A percentile compares a stretch with the other conserved stretches of the same genome.
Evolutionary conservation across 2,113 vertebrate species (phyloP).

Genomic region (Cervus canadensis): DNA sequence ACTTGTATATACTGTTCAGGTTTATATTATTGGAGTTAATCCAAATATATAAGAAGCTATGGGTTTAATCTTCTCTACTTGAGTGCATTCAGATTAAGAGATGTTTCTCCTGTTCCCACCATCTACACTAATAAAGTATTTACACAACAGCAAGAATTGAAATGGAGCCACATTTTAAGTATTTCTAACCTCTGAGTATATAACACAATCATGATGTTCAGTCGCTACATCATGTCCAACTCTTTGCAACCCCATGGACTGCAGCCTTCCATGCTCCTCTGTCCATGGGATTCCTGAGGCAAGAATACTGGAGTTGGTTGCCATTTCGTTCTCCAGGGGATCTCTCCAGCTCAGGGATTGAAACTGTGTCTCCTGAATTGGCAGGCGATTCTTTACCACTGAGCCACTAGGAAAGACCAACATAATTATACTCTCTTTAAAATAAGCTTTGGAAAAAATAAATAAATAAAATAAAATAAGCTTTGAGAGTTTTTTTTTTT

Average conservation of each 20-base stretch:
- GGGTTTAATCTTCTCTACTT: neutral
- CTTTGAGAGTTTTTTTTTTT: neutral
- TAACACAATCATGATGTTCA: neutral
- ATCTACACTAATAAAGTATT: neutral
- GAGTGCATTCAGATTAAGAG: neutral
- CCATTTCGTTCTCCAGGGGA: neutral
- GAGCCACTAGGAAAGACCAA: neutral
- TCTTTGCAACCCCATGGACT: neutral
- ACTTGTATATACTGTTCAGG: too few species aligned
- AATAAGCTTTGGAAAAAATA: neutral
- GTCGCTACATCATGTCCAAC: fast-evolving
- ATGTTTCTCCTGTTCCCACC: neutral
- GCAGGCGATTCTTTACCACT: neutral
- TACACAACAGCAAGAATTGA: neutral
- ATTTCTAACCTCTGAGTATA: neutral
- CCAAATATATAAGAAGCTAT: neutral
- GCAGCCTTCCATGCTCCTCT: neutral
- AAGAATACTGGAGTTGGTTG: neutral
- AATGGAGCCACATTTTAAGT: neutral
- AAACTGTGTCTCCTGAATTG: fast-evolving
- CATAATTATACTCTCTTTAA: neutral
- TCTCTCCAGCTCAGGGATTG: neutral
- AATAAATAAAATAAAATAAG: neutral
- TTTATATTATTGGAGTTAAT: neutral
- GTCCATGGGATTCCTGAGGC: neutral